Evolutionary conservation across 2,113 vertebrate species (phyloP).

Genomic region (Elgaria multicarinata): DNA sequence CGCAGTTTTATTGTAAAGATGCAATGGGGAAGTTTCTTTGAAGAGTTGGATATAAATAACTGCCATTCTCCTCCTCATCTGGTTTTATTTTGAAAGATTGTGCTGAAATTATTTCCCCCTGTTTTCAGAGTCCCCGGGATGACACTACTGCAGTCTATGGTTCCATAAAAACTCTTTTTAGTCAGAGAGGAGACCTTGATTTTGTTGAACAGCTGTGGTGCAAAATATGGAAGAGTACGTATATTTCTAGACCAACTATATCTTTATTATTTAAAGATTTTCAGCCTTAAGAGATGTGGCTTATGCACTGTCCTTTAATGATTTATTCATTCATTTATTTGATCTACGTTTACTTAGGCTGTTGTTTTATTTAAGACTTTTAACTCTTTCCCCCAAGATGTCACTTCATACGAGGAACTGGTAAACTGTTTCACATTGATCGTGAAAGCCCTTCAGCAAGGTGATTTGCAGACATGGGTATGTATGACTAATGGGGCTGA

Average conservation of each 20-base stretch:
- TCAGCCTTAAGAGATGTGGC: background rate
- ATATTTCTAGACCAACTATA: background rate
- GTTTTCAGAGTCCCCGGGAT: slow-evolving; percentile 70
- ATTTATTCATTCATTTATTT: background rate
- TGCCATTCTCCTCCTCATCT: background rate
- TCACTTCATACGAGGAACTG: slow-evolving; percentile 90
- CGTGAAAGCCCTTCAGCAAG: slow-evolving; percentile 82
- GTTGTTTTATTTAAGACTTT: background rate
- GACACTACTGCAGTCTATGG: slow-evolving; percentile 76
- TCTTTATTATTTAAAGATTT: background rate
- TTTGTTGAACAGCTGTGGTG: slow-evolving; percentile 95
- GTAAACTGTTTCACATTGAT: slow-evolving; percentile 86
- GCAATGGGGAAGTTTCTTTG: background rate
- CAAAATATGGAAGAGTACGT: slow-evolving; percentile 89
- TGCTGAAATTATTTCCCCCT: background rate
- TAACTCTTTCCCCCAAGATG: slow-evolving; percentile 74
- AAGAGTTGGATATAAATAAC: background rate
- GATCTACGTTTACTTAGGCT: background rate
- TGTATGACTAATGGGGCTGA: slow-evolving; percentile 32
- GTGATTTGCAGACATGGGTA: slow-evolving; percentile 94
- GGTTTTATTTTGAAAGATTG: background rate
- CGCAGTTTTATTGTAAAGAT: background rate
- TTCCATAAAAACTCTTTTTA: slow-evolving; percentile 80
- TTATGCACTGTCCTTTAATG: background rate
- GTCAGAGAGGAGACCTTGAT: slow-evolving; percentile 89